Conservation (phyloP, 1,140 invertebrate species). For the Bombus picipes region DNA sequence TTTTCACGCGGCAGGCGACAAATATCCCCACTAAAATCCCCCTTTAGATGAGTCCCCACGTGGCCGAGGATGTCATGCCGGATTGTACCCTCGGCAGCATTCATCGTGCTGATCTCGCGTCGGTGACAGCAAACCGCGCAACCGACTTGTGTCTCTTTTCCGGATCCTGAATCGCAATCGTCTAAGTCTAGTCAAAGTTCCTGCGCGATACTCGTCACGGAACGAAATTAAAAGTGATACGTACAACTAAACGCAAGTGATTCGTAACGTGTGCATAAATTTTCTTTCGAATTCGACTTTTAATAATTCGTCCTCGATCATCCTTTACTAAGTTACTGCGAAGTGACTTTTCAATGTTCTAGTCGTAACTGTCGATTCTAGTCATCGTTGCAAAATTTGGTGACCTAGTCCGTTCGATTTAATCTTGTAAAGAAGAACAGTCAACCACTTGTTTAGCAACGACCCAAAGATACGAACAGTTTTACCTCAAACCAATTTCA, state of each 20-base stretch:
- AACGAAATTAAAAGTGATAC: too few species aligned
- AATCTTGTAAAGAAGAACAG: not conserved
- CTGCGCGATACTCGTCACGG: too few species aligned
- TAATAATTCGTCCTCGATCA: too few species aligned
- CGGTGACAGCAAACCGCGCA: conserved; percentile 61
- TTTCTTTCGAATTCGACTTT: too few species aligned
- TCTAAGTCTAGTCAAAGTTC: not conserved
- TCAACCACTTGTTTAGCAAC: too few species aligned
- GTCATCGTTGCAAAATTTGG: not conserved
- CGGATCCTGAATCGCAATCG: not conserved
- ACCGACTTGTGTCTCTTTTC: conserved; percentile 1
- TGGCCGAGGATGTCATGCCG: conserved; percentile 73
- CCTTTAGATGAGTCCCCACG: conserved; percentile 75
- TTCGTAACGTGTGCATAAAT: too few species aligned
- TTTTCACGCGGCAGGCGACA: conserved; percentile 75
- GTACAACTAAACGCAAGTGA: too few species aligned
- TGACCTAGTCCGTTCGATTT: not conserved
- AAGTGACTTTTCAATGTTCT: not conserved
- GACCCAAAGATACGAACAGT: not conserved
- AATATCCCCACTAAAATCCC: conserved; percentile 76
- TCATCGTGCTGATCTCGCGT: conserved; percentile 71
- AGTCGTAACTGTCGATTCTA: not conserved
- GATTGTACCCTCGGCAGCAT: conserved; percentile 65
- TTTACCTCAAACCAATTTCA: not conserved
- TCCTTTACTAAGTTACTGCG: too few species aligned